Evolutionary conservation across 2,888 invertebrate species (phyloP), one percentile per base, ranked within the genome.

Genomic region (Resseliella maxima): DNA sequence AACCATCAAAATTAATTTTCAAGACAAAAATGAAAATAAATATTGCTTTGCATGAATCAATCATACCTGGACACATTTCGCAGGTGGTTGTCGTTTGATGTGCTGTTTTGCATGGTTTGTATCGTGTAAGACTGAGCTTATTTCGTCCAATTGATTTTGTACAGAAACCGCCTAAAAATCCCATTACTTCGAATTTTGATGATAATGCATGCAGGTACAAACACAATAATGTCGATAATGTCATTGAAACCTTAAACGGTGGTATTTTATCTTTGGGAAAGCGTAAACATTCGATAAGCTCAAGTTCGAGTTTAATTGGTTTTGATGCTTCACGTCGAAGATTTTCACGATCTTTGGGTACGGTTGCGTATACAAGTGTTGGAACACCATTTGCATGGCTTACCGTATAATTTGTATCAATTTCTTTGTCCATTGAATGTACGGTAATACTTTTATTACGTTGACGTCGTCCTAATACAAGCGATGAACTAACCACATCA

Each of bases 51-150:
- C n/a, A n/a, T n/a, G n/a, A n/a, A n/a, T n/a, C n/a, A n/a, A n/a
- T n/a, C 87, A 88, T 87, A 94, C 94, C 94, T 0, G 95, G 95
- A 88, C 95, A 95, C 95, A 95, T 95, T 88, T 96, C 95, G 90
- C 95, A 95, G 91, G 95, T 95, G 86, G 94, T 94, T 8, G 92
- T 91, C 86, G 93, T 93, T 86, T 93, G 93, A 38, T 92, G 92
- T 31, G 94, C 92, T 88, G 95, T 95, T 86, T 92, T 92, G 88
- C 95, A 95, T 0, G 94, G 93, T 24, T 93, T 92, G 89, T 95
- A 95, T 86, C 91, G 90, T 45, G 90, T 90, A 87, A 94, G 91
- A 31, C 90, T 90, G 45, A 94, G 89, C 38, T 89, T 89, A 81
- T 90, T 89, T 21, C 87, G 85, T 18, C 87, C 88, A 45, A 86